Percentiles rank a stretch among this genome's conserved stretches.
Conservation (phyloP, 2,113 vertebrate genomes). For the Eupsittula cactorum region DNA sequence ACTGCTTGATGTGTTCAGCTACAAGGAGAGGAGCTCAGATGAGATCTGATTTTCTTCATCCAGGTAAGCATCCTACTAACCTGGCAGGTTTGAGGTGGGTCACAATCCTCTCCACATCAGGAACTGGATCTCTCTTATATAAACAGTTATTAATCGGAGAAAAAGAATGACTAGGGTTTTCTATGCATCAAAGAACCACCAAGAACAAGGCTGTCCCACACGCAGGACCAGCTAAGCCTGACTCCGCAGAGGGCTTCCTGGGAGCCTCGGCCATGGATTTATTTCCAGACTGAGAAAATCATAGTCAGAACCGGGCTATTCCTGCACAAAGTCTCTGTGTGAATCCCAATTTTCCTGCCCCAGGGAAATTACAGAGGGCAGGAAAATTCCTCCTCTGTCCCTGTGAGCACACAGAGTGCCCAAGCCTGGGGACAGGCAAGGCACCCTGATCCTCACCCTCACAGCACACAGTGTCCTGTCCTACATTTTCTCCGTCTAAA, state of each 20-base stretch:
- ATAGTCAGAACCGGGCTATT: not conserved
- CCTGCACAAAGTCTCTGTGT: not conserved
- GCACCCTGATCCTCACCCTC: not conserved
- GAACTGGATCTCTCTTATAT: not conserved
- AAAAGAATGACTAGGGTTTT: not conserved
- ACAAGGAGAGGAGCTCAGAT: not conserved
- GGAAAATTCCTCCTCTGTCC: not conserved
- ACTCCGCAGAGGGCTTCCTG: not conserved
- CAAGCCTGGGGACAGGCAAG: not conserved
- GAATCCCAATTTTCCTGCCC: not conserved
- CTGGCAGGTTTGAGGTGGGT: not conserved
- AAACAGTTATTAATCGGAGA: not conserved
- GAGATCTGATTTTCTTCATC: not conserved
- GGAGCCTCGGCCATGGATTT: not conserved
- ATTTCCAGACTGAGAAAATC: not conserved
- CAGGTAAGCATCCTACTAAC: not conserved
- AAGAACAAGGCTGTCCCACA: not conserved
- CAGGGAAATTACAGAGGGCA: not conserved
- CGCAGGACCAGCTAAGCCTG: not conserved
- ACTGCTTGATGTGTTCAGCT: not conserved
- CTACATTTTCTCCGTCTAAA: not conserved
- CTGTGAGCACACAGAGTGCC: rapidly evolving
- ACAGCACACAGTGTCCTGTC: not conserved
- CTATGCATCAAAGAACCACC: not conserved
- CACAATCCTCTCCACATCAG: not conserved